phyloP scores from a whole-genome alignment of 2,113 vertebrate species.

The Pao palembangensis region DNA sequence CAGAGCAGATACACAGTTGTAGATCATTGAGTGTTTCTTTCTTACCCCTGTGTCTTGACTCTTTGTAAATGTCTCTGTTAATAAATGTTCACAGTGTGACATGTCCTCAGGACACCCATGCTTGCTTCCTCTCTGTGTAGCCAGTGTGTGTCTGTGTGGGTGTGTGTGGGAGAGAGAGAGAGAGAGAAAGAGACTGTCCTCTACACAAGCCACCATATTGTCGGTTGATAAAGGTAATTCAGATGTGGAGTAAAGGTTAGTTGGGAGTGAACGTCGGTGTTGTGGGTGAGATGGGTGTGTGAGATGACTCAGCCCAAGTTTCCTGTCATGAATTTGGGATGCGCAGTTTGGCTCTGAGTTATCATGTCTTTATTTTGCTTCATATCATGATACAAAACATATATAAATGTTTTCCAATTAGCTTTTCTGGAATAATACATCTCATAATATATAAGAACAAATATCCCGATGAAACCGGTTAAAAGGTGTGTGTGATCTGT shows the following conservation, averaged over 20 bases:
- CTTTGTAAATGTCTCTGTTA: constrained; percentile 49
- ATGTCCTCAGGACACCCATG: constrained; percentile 38
- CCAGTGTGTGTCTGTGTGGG: constrained; percentile 8
- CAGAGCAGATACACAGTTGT: constrained; percentile 29
- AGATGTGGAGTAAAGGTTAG: not conserved
- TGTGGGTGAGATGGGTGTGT: too few species aligned
- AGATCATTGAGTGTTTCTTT: constrained; percentile 26
- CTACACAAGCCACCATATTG: not conserved
- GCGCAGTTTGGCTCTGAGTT: too few species aligned
- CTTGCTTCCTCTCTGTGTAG: constrained; percentile 45
- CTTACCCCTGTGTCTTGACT: constrained; percentile 32
- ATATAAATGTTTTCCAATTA: too few species aligned
- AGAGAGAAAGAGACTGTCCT: not conserved
- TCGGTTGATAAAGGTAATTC: not conserved
- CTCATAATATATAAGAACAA: too few species aligned
- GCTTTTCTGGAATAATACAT: too few species aligned
- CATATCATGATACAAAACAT: too few species aligned
- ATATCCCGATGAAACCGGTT: too few species aligned
- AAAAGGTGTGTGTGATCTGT: too few species aligned
- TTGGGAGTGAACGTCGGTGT: not conserved
- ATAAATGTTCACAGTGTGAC: constrained; percentile 54
- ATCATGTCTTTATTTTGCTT: too few species aligned
- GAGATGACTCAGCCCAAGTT: too few species aligned
- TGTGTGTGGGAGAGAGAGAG: not conserved
- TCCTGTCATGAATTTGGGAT: too few species aligned